Conservation (phyloP, 2,888 invertebrate species). For the Latrodectus hesperus region DNA sequence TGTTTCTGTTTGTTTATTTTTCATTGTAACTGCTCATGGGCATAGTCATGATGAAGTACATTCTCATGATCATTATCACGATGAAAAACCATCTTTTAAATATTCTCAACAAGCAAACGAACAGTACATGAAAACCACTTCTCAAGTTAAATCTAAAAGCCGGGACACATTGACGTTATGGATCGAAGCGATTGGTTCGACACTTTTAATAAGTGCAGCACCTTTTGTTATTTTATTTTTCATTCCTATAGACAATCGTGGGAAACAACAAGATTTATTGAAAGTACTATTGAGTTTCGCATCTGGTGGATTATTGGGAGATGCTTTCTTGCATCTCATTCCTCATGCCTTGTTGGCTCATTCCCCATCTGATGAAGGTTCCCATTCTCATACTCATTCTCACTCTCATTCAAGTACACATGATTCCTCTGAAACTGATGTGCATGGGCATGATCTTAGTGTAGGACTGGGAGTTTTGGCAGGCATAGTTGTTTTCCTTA, state of each 20-base stretch:
- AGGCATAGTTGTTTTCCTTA: constrained; percentile 92
- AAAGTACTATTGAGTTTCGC: constrained; percentile 95
- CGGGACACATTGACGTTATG: constrained; percentile 78
- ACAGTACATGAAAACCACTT: neutral
- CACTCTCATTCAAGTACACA: constrained; percentile 78
- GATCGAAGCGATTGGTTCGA: constrained; percentile 90
- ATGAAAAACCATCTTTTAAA: constrained; percentile 84
- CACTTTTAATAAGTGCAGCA: constrained; percentile 93
- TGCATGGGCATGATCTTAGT: constrained; percentile 82
- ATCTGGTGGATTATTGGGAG: constrained; percentile 95
- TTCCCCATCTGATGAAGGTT: constrained; percentile 74
- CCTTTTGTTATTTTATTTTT: constrained; percentile 94
- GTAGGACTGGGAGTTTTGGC: constrained; percentile 95
- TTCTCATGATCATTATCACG: constrained; percentile 75
- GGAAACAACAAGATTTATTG: constrained; percentile 87
- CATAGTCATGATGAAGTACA: constrained; percentile 35
- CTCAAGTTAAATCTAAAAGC: constrained; percentile 10
- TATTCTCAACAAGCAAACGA: constrained; percentile 85
- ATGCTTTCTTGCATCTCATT: constrained; percentile 98
- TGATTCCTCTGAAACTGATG: constrained; percentile 67
- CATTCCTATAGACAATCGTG: constrained; percentile 91
- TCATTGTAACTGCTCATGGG: constrained; percentile 15
- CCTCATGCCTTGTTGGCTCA: constrained; percentile 84
- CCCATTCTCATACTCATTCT: constrained; percentile 73
- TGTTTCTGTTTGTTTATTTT: neutral